These are phyloP conservation scores for Escarpia spicata DNA, from an alignment of 2,888 invertebrate genomes.

Conservation along the genomic window DNA sequence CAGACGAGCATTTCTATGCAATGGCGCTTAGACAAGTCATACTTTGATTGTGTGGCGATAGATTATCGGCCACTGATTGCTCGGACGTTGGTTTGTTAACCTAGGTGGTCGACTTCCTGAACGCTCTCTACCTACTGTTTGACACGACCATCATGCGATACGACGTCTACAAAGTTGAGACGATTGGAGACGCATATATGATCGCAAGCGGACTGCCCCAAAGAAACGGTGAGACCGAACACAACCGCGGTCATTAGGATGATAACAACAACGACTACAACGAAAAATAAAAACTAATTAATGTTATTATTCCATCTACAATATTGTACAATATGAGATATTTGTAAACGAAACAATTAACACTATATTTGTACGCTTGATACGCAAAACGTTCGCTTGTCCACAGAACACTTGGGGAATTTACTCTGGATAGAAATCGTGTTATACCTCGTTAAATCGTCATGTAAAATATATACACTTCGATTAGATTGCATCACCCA, in stretches of 20 bases:
- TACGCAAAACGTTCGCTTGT: too few relatives aligned
- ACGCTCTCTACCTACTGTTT: constrained; percentile 43
- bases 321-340: background rate
- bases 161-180: constrained; percentile 47
- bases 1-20: too few relatives aligned
- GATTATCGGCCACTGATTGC: background rate
- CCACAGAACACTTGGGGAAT: too few relatives aligned
- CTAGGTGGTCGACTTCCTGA: constrained; percentile 45
- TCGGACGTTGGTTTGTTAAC: background rate
- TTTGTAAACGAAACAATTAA: too few relatives aligned
- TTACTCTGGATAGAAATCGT: too few relatives aligned
- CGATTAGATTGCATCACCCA: too few relatives aligned
- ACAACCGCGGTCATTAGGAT: background rate
- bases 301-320: background rate
- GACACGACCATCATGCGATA: constrained; percentile 44
- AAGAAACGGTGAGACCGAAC: constrained; percentile 65
- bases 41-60: background rate
- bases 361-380: too few relatives aligned
- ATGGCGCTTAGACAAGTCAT: too few relatives aligned
- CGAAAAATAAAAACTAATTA: background rate
- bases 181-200: constrained; percentile 47
- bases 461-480: too few relatives aligned
- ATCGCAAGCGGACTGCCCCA: constrained; percentile 70
- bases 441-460: too few relatives aligned
- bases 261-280: background rate